Evolutionary conservation across 1,140 invertebrate genomes (phyloP).

Genomic region (Kradibia gibbosae): DNA sequence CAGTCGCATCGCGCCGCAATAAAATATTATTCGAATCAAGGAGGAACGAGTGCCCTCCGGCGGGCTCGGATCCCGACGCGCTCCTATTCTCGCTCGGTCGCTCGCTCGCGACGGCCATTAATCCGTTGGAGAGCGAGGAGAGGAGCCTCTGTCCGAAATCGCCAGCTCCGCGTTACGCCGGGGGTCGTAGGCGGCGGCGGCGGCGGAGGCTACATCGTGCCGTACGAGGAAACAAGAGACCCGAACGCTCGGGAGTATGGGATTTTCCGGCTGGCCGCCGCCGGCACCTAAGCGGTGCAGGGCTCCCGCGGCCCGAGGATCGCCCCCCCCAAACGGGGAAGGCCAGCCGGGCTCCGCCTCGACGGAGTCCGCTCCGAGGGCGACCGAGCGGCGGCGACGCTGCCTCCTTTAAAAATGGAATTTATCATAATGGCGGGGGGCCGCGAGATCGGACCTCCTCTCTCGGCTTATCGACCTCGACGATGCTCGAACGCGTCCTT

Average conservation of each 20-base stretch:
- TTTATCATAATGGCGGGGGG: no score
- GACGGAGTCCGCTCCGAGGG: no score
- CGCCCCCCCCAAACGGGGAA: no score
- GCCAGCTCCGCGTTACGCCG: neutral
- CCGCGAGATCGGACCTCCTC: no score
- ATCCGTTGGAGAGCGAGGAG: neutral
- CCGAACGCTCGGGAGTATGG: slow-evolving; percentile 47
- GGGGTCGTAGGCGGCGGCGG: neutral
- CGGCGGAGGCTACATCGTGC: neutral
- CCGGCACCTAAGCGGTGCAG: no score
- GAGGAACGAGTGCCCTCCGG: slow-evolving; percentile 6
- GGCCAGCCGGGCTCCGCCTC: no score
- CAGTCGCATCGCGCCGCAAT: neutral
- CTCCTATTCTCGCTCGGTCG: neutral
- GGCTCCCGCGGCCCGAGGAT: no score
- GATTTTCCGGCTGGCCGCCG: slow-evolving; percentile 3
- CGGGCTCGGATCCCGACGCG: neutral
- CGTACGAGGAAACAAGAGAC: slow-evolving; percentile 13
- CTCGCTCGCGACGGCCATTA: slow-evolving; percentile 33
- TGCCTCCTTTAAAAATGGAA: no score
- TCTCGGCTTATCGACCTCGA: no score
- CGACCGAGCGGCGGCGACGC: no score
- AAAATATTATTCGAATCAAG: slow-evolving; percentile 42
- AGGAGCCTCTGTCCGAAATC: slow-evolving; percentile 46
- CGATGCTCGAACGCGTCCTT: no score